phyloP scores from a whole-genome alignment of 2,113 vertebrate genomes.

The Cettia cetti region DNA sequence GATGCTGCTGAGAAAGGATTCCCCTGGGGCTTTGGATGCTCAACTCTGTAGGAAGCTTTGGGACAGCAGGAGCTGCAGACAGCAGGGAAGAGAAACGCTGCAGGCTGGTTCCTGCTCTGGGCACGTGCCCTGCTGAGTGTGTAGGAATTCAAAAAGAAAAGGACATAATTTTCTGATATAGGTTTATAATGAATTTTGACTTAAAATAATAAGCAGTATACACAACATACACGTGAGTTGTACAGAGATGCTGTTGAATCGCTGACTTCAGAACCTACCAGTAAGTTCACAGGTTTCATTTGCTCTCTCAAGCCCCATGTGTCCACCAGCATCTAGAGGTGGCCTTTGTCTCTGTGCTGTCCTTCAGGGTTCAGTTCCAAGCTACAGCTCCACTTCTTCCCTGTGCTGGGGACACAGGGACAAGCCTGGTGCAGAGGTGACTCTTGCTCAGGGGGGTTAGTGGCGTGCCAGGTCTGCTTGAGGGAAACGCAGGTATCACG shows the following conservation, averaged over 20 bases:
- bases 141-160: conserved; percentile 29
- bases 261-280: conserved; percentile 10
- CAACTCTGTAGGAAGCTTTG: not conserved
- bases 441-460: not conserved
- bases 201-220: conserved; percentile 74
- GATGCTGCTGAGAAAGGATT: not conserved
- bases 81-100: accelerated
- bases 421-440: not conserved
- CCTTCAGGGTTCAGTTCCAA: not conserved
- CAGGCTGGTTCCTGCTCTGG: not conserved
- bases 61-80: not conserved
- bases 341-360: not conserved
- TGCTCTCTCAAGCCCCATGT: not conserved
- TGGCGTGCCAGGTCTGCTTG: not conserved
- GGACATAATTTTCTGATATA: conserved; percentile 32
- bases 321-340: not conserved
- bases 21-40: not conserved
- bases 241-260: conserved; percentile 32
- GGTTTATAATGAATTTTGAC: conserved; percentile 64
- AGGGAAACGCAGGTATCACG: not conserved
- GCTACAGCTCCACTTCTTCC: not conserved
- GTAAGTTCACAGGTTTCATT: not conserved
- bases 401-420: not conserved
- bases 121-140: accelerated
- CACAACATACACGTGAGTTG: conserved; percentile 65